These are phyloP conservation scores for Rallus limicola DNA, from an alignment of 2,113 vertebrate genomes.

Conservation along the genomic window DNA sequence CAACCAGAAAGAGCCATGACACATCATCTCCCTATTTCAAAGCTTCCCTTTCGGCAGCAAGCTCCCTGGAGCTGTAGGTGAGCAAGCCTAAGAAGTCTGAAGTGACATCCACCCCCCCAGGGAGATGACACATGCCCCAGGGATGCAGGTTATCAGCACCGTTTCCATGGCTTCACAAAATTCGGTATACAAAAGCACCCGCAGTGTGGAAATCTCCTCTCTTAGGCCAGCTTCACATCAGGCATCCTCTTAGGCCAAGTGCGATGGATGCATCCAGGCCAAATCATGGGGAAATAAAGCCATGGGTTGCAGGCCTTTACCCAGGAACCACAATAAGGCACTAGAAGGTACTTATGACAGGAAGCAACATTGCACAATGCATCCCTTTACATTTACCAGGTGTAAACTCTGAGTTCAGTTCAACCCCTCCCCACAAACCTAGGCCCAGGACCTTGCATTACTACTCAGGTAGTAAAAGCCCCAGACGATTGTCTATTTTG, in stretches of 20 bases:
- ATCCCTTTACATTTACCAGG: neutral
- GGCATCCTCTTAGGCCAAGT: neutral
- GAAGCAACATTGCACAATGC: neutral
- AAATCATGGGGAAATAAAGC: neutral
- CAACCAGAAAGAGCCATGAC: neutral
- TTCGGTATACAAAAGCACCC: neutral
- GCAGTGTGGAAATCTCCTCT: fast-evolving
- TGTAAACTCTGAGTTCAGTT: neutral
- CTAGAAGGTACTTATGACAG: neutral
- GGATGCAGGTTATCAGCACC: fast-evolving
- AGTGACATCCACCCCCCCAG: neutral
- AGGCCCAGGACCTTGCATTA: fast-evolving
- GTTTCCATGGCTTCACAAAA: neutral
- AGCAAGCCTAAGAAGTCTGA: neutral
- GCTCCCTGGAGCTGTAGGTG: neutral
- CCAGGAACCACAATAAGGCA: neutral
- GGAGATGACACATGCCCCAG: fast-evolving
- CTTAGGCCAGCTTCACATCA: too few relatives aligned
- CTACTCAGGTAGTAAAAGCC: neutral
- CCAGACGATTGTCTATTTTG: neutral
- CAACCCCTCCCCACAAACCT: neutral
- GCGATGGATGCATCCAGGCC: neutral
- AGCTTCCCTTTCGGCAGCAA: neutral
- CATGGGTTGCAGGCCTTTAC: fast-evolving
- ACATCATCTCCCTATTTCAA: neutral